Base-by-base conservation (phyloP, 2,797 vertebrate genomes). In the Iguana delicatissima region DNA sequence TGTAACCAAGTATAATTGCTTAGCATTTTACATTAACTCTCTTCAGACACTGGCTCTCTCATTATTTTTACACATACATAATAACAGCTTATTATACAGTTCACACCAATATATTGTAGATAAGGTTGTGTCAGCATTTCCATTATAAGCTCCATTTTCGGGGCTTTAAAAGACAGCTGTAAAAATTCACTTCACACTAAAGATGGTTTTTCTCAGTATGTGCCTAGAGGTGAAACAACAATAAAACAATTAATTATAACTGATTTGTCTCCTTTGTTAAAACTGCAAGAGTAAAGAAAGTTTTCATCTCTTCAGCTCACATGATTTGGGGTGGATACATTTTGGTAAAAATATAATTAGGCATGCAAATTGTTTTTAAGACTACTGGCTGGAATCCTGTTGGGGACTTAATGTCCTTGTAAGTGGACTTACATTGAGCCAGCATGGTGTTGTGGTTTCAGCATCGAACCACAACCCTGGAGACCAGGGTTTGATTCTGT, bases 1-100 rank as follows among this genome's bases (percentile, higher is more conserved):
- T 98, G 97, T 98, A 98, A 98, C 98, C 98, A 98, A 98, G 98
- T 98, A 97, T 98, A 99, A 98, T 99, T 99, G 98, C 98, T 99
- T 98, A 98, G 98, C 98, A 98, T 98, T 98, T 97, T 96, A 96
- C 97, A 97, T 98, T 97, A 97, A 98, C 97, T 98, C 97, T 98
- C 97, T 97, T 98, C 98, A 98, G 98, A 98, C 98, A 97, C 95
- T 94, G 97, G 95, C 97, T 98, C 98, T 98, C 98, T 99, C 98
- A 98, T 99, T 99, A 99, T 98, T 98, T 98, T 98, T 97, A 98
- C 98, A 98, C 97, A 98, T 98, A 98, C 98, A 98, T 98, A 98
- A 98, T 98, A 98, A 98, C 97, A 96, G 97, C 98, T 99, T 98
- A 98, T 98, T 98, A 98, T 96, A 96, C 95, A 96, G 96, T 96